Evolutionary conservation across 2,797 vertebrate species (phyloP), one percentile per base, ranked within the genome.

Genomic region (Naso thynnoides): DNA sequence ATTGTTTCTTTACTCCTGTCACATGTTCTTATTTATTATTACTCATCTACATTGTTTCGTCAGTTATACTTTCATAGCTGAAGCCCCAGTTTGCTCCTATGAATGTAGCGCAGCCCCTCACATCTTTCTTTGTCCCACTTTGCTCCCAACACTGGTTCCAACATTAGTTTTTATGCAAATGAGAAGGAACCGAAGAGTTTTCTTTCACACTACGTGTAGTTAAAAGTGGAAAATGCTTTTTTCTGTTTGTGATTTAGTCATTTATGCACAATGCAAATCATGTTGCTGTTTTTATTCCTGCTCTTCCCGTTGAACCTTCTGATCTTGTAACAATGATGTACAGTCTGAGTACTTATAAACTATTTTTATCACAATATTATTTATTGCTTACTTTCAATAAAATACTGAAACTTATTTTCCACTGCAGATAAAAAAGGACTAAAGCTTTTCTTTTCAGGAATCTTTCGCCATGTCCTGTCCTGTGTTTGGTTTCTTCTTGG

Each of bases 351-450:
- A 95, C 97, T 96, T 96, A 96, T 94, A 95, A 97, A 96, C 96
- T 97, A 94, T 98, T 98, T 98, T 99, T 98, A 98, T 97, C 97
- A 98, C 97, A 98, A 97, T 98, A 97, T 99, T 99, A 99, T 99
- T 99, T 99, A 99, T 99, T 99, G 96, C 96, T 96, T 96, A 96
- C 96, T 96, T 96, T 97, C 97, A 97, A 97, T 98, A 99, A 98
- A 98, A 95, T 97, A 95, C 96, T 96, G 97, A 97, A 96, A 96
- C 96, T 86, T 93, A 93, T 96, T 97, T 97, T 96, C 94, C 96
- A 96, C 96, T 96, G 96, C 96, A 96, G 95, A 89, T 94, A 91
- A 88, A 82, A 58, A 77, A n/a, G n/a, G 77, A 85, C 82, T 76
- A 49, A 83, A 71, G 80, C 76, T 90, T 74, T 27, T 87, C 54